phyloP scores from a whole-genome alignment of 1,140 invertebrate genomes.

The Plodia interpunctella region DNA sequence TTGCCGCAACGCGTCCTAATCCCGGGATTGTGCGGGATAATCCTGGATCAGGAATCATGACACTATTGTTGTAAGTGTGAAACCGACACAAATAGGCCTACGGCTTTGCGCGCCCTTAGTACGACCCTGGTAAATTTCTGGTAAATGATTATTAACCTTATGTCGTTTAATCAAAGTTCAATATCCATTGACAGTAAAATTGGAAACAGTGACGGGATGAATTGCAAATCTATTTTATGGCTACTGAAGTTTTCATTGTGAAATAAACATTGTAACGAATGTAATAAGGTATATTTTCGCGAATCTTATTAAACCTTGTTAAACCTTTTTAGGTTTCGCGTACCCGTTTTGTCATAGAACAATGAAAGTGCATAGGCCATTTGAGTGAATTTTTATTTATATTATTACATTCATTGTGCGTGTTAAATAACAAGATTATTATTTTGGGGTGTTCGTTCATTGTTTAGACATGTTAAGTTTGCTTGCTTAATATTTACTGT shows the following conservation, averaged over 20 bases:
- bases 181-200: slow-evolving; percentile 11
- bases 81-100: slow-evolving; percentile 76
- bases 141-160: background rate
- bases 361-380: slow-evolving; percentile 41
- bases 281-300: slow-evolving; percentile 21
- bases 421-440: slow-evolving; percentile 65
- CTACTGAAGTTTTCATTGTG: slow-evolving; percentile 1
- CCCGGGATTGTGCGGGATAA: slow-evolving; percentile 65
- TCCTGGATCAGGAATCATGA: slow-evolving; percentile 76
- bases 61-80: slow-evolving; percentile 77
- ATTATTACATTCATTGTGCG: slow-evolving; percentile 48
- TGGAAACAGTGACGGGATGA: slow-evolving; percentile 17
- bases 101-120: slow-evolving; percentile 55
- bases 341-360: slow-evolving; percentile 35
- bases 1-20: slow-evolving; percentile 71
- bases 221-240: slow-evolving; percentile 34
- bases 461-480: slow-evolving; percentile 13
- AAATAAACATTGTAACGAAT: slow-evolving; percentile 10
- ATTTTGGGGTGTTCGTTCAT: slow-evolving; percentile 33
- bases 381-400: slow-evolving; percentile 60
- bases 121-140: slow-evolving; percentile 14
- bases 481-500: background rate
- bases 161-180: background rate
- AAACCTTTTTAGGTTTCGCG: slow-evolving; percentile 12
- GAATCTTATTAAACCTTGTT: slow-evolving; percentile 12